Evolutionary conservation across 2,797 vertebrate genomes (phyloP).

Genomic region (Sebastiscus albofasciatus): DNA sequence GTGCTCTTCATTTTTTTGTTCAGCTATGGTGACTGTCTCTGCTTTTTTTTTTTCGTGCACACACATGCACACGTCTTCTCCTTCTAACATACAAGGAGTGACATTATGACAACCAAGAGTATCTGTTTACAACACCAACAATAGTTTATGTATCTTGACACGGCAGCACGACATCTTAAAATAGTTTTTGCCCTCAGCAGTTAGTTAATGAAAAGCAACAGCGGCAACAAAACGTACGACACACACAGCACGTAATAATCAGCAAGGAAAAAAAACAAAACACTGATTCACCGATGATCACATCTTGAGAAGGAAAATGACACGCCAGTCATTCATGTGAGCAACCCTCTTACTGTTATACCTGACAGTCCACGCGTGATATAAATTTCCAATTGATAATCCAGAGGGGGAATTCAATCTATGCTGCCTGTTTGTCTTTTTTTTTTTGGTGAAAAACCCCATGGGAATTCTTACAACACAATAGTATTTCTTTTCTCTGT

Average conservation of each 20-base stretch:
- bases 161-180: neutral
- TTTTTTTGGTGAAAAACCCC: neutral
- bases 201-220: neutral
- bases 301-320: neutral
- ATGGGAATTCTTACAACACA: neutral
- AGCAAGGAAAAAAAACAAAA: neutral
- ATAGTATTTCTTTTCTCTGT: slow-evolving; percentile 8
- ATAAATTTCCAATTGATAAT: neutral
- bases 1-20: neutral
- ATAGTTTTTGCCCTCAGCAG: neutral
- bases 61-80: neutral
- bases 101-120: neutral
- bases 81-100: neutral
- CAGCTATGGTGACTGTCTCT: neutral
- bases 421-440: neutral
- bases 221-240: neutral
- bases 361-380: neutral
- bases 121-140: neutral
- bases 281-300: neutral
- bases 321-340: neutral
- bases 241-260: neutral
- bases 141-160: neutral
- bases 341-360: neutral
- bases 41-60: neutral
- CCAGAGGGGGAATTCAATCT: slow-evolving; percentile 9